Evolutionary conservation across 2,797 vertebrate genomes (phyloP), one percentile per base, ranked within the genome.

Genomic region (Chrysocyon brachyurus): DNA sequence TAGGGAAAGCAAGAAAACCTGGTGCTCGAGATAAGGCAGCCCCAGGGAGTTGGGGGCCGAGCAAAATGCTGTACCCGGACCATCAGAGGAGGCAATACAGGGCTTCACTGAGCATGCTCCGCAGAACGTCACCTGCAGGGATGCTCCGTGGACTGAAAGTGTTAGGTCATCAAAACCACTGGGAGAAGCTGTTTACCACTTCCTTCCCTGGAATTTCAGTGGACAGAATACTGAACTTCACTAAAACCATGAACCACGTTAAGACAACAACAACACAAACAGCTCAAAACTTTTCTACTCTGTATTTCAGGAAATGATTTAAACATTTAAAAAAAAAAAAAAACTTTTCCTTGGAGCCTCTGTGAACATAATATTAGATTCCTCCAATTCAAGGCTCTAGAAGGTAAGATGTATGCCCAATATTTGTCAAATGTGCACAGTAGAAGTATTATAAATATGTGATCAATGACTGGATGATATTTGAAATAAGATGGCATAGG

Each of bases 31-130:
- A 36, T 6, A 88, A 52, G 3, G 33, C 1, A 9, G 15, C 66
- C 49, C 12, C 2, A 0, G 64, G 33, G 24, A 15, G 2, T 0
- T 14, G 68, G 36, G 22, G 28, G 59, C 28, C 0, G n/a, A 49
- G 40, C 2, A 93, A n/a, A 77, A 66, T 33, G 31, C 52, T 17
- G n/a, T 2, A 9, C 7, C n/a, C 5, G 7, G 17, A 56, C 17
- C 17, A 6, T 4, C 31, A 22, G 66, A 68, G 59, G 36, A 6
- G 28, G 0, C 21, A 0, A 40, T 1, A 9, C 28, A 5, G 28
- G 9, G 31, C 31, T 90, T 84, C 70, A 6, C 59, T 6, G 15
- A 16, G 28, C n/a, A 0, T 21, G 8, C 33, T 10, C 28, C 33
- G 5, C 0, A 24, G 61, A 78, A 64, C 0, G 31, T 8, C 56